These are phyloP conservation scores for Rhinoraja longicauda DNA, from an alignment of 2,797 vertebrate genomes.

Conservation along the genomic window DNA sequence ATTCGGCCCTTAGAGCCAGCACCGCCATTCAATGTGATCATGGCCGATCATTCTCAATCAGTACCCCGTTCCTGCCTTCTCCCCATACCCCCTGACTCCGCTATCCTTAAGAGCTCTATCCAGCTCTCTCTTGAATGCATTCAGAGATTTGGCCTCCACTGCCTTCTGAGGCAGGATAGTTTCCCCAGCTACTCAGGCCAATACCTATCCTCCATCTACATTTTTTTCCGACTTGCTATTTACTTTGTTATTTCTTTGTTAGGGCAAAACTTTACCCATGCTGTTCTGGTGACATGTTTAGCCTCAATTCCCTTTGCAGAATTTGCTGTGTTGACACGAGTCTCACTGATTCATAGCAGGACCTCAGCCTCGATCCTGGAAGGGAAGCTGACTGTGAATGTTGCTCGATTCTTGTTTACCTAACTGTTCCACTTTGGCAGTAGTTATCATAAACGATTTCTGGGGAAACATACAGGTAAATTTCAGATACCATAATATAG, in stretches of 20 bases:
- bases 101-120: no score
- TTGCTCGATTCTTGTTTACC: background rate
- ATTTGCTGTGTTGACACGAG: background rate
- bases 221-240: background rate
- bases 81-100: no score
- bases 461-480: background rate
- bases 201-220: background rate
- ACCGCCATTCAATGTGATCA: no score
- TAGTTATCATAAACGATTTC: background rate
- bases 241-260: background rate
- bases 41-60: no score
- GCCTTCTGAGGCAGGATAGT: no score
- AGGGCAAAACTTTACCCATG: background rate
- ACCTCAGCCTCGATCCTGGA: background rate
- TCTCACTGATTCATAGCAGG: background rate
- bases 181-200: background rate
- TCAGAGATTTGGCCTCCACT: no score
- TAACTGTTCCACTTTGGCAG: background rate
- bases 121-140: no score
- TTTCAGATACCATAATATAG: background rate
- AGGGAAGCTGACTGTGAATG: background rate
- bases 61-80: no score
- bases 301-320: background rate
- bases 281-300: background rate
- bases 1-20: no score